Conservation (phyloP, 2,888 invertebrate species). For the Chrysolina americana region DNA sequence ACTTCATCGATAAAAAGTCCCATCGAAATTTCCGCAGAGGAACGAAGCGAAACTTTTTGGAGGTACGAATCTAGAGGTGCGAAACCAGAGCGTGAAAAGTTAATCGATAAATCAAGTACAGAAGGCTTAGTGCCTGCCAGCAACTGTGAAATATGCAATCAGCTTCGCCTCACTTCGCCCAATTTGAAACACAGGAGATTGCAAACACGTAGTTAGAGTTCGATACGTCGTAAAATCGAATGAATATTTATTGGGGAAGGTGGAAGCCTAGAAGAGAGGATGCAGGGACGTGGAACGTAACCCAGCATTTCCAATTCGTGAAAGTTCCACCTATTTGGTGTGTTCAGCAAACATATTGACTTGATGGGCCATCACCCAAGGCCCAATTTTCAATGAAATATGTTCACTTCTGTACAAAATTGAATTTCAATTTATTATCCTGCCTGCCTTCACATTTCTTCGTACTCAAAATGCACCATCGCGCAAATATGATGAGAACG, state of each 20-base stretch:
- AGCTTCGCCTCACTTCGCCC: not conserved
- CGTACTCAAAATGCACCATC: no score
- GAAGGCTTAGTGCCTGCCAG: conserved; percentile 12
- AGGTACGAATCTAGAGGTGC: not conserved
- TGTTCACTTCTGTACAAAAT: no score
- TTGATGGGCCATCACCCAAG: no score
- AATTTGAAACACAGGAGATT: conserved; percentile 14
- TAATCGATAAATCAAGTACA: conserved; percentile 21
- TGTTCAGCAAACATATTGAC: no score
- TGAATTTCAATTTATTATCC: no score
- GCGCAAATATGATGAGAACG: no score
- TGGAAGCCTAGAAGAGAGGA: not conserved
- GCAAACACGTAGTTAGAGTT: conserved; percentile 2
- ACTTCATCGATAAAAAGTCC: not conserved
- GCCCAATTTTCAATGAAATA: no score
- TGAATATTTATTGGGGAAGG: conserved; percentile 1
- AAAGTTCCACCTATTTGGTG: no score
- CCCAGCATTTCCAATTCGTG: not conserved
- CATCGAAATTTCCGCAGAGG: not conserved
- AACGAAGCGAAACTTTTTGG: not conserved
- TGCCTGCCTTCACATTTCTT: no score
- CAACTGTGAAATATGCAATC: conserved; percentile 7
- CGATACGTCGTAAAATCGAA: not conserved
- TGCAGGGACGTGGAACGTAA: not conserved
- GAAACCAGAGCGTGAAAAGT: conserved; percentile 13